phyloP scores from a whole-genome alignment of 2,113 vertebrate species.

The Lepus europaeus region DNA sequence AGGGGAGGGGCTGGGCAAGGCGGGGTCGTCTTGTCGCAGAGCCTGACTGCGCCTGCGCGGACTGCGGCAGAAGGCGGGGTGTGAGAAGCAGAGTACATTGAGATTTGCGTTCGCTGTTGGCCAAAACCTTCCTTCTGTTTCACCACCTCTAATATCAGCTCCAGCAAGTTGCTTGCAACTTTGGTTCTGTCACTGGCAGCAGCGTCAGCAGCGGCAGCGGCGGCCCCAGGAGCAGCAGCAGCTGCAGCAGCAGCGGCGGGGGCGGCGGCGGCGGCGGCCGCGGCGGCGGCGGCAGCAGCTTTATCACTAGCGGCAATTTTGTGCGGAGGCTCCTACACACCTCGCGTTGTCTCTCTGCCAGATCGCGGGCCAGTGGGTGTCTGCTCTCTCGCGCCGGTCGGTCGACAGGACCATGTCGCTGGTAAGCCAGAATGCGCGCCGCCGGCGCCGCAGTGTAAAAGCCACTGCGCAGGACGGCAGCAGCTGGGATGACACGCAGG shows the following conservation, averaged over 20 bases:
- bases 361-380: slow-evolving; percentile 56
- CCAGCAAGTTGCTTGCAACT: slow-evolving; percentile 37
- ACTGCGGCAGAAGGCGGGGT: slow-evolving; percentile 73
- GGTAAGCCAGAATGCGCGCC: slow-evolving; percentile 73
- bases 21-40: slow-evolving; percentile 65
- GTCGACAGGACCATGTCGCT: slow-evolving; percentile 68
- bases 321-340: slow-evolving; percentile 25
- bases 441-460: slow-evolving; percentile 47
- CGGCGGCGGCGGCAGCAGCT: neutral
- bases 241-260: neutral
- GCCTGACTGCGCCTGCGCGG: slow-evolving; percentile 59
- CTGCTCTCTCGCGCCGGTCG: slow-evolving; percentile 31
- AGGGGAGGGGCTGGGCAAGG: slow-evolving; percentile 43
- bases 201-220: neutral
- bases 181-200: neutral
- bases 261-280: neutral
- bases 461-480: slow-evolving; percentile 34
- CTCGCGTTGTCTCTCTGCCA: slow-evolving; percentile 5
- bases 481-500: slow-evolving; percentile 49
- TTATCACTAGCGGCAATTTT: neutral
- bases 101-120: slow-evolving; percentile 13
- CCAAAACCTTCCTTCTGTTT: slow-evolving; percentile 29
- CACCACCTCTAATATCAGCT: slow-evolving; percentile 57
- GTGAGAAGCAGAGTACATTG: neutral
- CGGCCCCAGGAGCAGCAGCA: neutral